A percentile compares a stretch with the other conserved stretches of the same genome.
These are phyloP conservation scores for Bufotes viridis DNA, from an alignment of 2,797 vertebrate species.

Conservation along the genomic window DNA sequence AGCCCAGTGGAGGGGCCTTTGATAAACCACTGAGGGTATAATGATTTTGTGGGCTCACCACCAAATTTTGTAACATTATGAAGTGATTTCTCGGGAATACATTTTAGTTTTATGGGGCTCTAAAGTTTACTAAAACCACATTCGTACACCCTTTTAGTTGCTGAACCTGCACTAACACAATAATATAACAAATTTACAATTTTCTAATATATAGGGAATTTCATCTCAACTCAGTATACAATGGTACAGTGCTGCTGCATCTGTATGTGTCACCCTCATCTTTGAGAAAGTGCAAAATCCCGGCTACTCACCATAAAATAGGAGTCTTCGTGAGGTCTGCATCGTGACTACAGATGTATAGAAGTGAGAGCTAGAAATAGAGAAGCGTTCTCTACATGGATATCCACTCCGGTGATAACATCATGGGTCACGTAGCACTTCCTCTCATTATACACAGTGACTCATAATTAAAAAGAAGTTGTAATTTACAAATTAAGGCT, in stretches of 20 bases:
- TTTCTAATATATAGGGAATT: background rate
- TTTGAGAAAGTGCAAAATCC: background rate
- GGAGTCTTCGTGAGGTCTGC: background rate
- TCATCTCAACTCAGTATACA: background rate
- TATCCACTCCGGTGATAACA: background rate
- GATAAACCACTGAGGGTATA: no score
- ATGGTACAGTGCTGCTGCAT: background rate
- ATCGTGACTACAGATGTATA: background rate
- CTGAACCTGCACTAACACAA: no score
- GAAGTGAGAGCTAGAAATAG: background rate
- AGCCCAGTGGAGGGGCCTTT: no score
- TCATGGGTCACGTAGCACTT: background rate
- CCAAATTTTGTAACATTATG: no score
- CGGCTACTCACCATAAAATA: background rate
- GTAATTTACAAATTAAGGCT: background rate
- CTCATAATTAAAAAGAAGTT: background rate
- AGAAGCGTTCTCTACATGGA: background rate
- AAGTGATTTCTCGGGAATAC: no score
- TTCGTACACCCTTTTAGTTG: no score
- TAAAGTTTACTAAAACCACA: no score
- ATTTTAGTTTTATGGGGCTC: no score
- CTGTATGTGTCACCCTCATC: background rate
- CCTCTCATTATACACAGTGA: background rate
- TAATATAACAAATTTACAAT: background rate
- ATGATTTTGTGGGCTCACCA: no score